Percentiles rank a stretch among this genome's conserved stretches.
Conservation (phyloP, 2,113 vertebrate genomes). For the Ochotona princeps region DNA sequence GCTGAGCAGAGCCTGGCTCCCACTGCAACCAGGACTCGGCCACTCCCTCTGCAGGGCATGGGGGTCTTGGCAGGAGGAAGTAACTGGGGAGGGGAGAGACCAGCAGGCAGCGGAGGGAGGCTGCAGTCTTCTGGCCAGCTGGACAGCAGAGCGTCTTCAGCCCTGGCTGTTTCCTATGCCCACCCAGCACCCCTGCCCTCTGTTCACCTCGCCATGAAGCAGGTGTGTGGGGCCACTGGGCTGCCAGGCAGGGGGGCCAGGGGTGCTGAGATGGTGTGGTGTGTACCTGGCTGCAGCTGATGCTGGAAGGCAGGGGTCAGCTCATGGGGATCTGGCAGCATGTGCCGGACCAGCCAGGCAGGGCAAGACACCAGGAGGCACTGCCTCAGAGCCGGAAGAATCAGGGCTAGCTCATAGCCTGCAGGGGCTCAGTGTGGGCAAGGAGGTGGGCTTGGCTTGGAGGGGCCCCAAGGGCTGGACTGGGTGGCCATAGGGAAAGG, state of each 20-base stretch:
- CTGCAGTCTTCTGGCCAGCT: not conserved
- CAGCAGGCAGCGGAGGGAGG: not conserved
- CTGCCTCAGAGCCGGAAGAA: not conserved
- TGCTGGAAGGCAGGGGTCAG: not conserved
- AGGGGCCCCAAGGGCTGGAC: not conserved
- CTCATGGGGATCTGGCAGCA: not conserved
- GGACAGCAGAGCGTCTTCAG: slow-evolving; percentile 74
- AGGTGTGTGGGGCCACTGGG: slow-evolving; percentile 20
- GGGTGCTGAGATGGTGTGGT: not conserved
- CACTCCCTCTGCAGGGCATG: slow-evolving; percentile 49
- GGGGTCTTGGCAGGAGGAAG: slow-evolving; percentile 44
- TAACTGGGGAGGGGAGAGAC: not conserved
- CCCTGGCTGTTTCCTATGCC: slow-evolving; percentile 73
- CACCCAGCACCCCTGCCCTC: not conserved
- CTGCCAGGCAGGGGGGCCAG: not conserved
- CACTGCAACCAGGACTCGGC: slow-evolving; percentile 3
- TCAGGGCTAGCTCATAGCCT: too few relatives aligned
- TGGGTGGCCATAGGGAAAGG: not conserved
- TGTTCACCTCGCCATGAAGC: not conserved
- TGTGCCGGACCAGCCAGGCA: not conserved
- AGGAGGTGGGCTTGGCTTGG: too few relatives aligned
- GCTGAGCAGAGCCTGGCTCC: not conserved
- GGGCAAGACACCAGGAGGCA: not conserved
- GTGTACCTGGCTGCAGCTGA: not conserved
- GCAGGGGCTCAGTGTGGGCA: too few relatives aligned